These are phyloP conservation scores for Eumerus sabulonum DNA, from an alignment of 2,888 invertebrate genomes.

Conservation along the genomic window DNA sequence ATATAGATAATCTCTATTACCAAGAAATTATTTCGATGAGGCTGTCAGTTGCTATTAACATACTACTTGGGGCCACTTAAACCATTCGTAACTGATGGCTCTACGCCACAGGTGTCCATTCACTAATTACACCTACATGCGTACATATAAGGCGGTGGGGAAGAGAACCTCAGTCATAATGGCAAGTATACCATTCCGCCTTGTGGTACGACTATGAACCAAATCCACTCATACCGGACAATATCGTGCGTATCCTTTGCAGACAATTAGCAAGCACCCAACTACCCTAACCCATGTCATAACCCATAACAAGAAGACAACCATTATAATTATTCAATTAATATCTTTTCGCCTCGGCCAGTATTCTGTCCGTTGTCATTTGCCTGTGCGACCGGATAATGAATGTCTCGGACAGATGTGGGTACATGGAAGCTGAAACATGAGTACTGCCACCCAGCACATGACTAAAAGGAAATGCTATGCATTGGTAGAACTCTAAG, in stretches of 20 bases:
- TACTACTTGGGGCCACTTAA: constrained; percentile 13
- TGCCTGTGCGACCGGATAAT: constrained; percentile 68
- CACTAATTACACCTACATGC: constrained; percentile 53
- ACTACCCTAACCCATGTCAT: constrained; percentile 64
- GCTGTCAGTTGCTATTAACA: constrained; percentile 38
- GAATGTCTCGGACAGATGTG: constrained; percentile 69
- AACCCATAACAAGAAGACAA: constrained; percentile 69
- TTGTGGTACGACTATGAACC: constrained; percentile 25
- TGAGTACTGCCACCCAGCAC: constrained; percentile 45
- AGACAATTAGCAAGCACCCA: constrained; percentile 67
- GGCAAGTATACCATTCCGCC: constrained; percentile 45
- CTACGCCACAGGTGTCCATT: constrained; percentile 78
- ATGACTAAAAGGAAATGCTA: constrained; percentile 40
- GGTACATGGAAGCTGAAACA: constrained; percentile 63
- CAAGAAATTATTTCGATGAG: constrained; percentile 4
- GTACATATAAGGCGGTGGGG: constrained; percentile 15
- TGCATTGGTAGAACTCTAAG: constrained; percentile 46
- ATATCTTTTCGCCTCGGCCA: constrained; percentile 69
- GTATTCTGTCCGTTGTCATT: constrained; percentile 65
- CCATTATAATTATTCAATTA: constrained; percentile 72
- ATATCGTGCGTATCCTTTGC: constrained; percentile 64
- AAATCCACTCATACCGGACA: constrained; percentile 47
- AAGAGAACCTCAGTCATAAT: constrained; percentile 51
- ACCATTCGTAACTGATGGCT: constrained; percentile 71
- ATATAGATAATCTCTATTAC: too few species aligned